Percentiles rank a stretch among this genome's conserved stretches.
These are phyloP conservation scores for Buphagus erythrorhynchus DNA, from an alignment of 2,797 vertebrate species.

Conservation along the genomic window DNA sequence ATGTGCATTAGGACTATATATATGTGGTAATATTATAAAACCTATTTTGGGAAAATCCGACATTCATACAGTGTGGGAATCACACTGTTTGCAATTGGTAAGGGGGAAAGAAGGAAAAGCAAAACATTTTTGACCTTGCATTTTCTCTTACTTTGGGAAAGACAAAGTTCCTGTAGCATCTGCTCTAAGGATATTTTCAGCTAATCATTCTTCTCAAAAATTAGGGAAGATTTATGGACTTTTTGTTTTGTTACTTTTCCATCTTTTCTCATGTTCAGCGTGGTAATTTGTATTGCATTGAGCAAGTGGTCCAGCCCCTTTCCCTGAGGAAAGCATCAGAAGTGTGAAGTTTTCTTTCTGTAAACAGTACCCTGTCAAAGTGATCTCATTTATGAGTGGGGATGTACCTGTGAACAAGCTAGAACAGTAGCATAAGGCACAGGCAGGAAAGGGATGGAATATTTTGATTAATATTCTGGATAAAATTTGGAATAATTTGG, in stretches of 20 bases:
- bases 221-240: not conserved
- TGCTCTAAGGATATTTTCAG: not conserved
- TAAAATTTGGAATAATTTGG: not conserved
- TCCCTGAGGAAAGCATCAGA: not conserved
- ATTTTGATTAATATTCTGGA: not conserved
- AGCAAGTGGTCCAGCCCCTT: not conserved
- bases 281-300: not conserved
- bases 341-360: not conserved
- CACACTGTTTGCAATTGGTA: not conserved
- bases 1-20: not conserved
- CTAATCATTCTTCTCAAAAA: not conserved
- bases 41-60: not conserved
- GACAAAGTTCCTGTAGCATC: not conserved
- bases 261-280: accelerated
- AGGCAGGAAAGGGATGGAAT: not conserved
- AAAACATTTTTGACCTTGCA: not conserved
- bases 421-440: not conserved
- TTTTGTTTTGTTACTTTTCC: not conserved
- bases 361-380: not conserved
- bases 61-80: not conserved
- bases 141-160: not conserved
- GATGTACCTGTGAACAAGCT: not conserved
- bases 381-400: not conserved
- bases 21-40: not conserved
- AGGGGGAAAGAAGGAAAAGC: not conserved